A percentile compares a stretch with the other conserved stretches of the same genome.
Conservation (phyloP, 2,888 invertebrate species). For the Eurytoma californica region DNA sequence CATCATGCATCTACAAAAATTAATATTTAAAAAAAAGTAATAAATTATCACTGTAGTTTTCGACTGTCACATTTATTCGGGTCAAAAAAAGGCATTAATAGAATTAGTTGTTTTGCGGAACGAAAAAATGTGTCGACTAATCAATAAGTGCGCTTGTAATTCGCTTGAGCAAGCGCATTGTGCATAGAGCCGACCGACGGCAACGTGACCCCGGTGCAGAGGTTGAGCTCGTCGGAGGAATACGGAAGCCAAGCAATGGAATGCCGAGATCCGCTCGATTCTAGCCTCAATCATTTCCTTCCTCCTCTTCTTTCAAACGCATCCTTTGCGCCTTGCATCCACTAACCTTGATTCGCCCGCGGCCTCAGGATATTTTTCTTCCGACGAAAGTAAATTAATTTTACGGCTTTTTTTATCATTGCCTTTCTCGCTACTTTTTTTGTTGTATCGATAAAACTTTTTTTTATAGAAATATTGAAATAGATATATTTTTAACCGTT, state of each 20-base stretch:
- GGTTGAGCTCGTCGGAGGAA: slow-evolving; percentile 32
- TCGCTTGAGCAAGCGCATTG: slow-evolving; percentile 31
- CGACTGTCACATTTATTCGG: background rate
- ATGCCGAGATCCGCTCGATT: slow-evolving; percentile 27
- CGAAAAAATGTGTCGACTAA: slow-evolving; percentile 24
- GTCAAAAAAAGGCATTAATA: slow-evolving; percentile 2
- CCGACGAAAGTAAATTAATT: too few species aligned
- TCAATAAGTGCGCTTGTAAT: background rate
- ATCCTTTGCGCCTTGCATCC: slow-evolving; percentile 14
- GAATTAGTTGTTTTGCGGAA: slow-evolving; percentile 14
- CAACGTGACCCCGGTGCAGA: slow-evolving; percentile 2
- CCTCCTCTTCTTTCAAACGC: slow-evolving; percentile 10
- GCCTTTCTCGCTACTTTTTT: background rate
- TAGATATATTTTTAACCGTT: background rate
- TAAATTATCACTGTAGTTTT: background rate
- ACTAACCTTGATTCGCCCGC: slow-evolving; percentile 33
- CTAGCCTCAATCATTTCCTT: slow-evolving; percentile 40
- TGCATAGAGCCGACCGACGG: background rate
- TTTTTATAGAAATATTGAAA: background rate
- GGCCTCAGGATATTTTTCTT: background rate
- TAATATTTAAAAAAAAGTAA: background rate
- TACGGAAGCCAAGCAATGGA: slow-evolving; percentile 29
- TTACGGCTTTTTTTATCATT: too few species aligned
- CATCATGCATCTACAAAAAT: too few species aligned
- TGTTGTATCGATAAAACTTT: background rate